Base-by-base conservation (phyloP, 2,113 vertebrate genomes). In the Thermophis baileyi region DNA sequence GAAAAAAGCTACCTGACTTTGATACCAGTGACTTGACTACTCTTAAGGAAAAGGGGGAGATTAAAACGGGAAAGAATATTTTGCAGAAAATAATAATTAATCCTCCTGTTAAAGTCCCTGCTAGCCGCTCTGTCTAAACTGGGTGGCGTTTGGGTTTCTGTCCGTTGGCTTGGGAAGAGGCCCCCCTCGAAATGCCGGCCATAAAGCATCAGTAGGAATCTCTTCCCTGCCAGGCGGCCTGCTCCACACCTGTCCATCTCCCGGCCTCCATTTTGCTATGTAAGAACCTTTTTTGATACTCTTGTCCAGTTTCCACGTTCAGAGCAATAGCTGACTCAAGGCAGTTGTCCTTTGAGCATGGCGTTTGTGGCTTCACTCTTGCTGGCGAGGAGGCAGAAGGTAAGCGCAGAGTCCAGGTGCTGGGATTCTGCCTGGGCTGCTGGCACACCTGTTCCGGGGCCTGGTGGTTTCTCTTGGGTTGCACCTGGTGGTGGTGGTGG, bases 291-390 rank as follows among this genome's bases (percentile, higher is more conserved):
- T 18, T 63, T 74, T n/a, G 7, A 92, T 60, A 60, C 46, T 11
- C 94, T 90, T 40, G 18, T 50, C 49, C 81, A 22, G 89, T 90
- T 57, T 46, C 53, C 53, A 11, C 40, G 2, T 93, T 92, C 27
- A 81, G 40, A 95, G 55, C 47, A 92, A 85, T 94, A 53, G 53
- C 91, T 92, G 91, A 3, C 93, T 94, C 95, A 92, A 94, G 95
- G 96, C 95, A 92, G 95, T 96, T 94, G 95, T 95, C 94, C 94
- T 96, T 96, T 95, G 96, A 91, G 92, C 95, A 95, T 96, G 90
- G 24, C 94, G 95, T 94, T 85, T 94, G n/a, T 87, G 93, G 94
- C 95, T 95, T 94, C 92, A 85, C 90, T 91, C 93, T 88, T 46
- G 51, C 92, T 88, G 92, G 89, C 51, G 94, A 94, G 93, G 95